Evolutionary conservation across 2,888 invertebrate genomes (phyloP), one percentile per base, ranked within the genome.

Genomic region (Epinotia brunnichana): DNA sequence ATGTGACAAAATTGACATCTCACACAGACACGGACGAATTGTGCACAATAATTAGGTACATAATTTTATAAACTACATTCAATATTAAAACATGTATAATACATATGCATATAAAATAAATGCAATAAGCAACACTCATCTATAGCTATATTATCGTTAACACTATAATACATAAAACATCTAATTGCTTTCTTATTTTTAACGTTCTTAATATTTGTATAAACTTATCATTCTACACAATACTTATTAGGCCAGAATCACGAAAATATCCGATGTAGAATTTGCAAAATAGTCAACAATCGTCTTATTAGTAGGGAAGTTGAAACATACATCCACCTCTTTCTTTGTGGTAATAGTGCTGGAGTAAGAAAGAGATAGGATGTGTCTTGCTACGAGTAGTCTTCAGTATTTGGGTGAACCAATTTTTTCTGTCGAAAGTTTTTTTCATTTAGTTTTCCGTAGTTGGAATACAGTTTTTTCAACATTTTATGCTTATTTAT

Each of bases 101-200:
- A 24, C 9, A 19, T 59, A 35, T 35, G 48, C 59, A 59, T 35
- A 59, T 59, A 68, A 57, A 64, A 70, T 64, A 70, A 70, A 64
- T 70, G 70, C 70, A 63, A 21, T 19, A 64, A 63, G 70, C 70
- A 70, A 64, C 57, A 70, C 70, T 21, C 70, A 56, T 3, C 2
- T 48, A 68, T 59, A 57, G 13, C 29, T 48, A 48, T 35, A 17
- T 17, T 29, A 56, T 57, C 56, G 24, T 41, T 35, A 56, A 54
- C 17, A 56, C 54, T 41, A 56, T 41, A 41, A 39, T 54, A 64
- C 54, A 41, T 29, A 56, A 51, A 69, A 69, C 61, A 69, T 61
- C 21, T 17, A 44, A 64, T 64, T 64, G 53, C 53, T 15, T 54
- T 11, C 39, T 64, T 64, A 64, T 3, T 19, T 39, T 63, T 39